Percentiles rank a stretch among this genome's conserved stretches.
Conservation (phyloP, 2,888 invertebrate species). For the Heteromurus nitidus region DNA sequence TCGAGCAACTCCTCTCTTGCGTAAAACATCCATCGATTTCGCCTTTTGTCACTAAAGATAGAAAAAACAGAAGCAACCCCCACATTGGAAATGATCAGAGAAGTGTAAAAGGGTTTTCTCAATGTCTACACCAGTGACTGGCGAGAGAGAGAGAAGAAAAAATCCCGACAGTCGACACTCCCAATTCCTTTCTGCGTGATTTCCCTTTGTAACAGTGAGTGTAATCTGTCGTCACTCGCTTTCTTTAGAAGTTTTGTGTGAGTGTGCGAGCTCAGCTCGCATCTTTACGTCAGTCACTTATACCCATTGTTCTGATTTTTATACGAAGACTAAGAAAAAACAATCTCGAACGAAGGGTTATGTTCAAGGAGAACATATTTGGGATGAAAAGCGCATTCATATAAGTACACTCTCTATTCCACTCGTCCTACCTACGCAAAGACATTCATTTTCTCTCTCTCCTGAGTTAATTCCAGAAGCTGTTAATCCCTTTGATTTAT, state of each 20-base stretch:
- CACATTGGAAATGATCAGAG: no score
- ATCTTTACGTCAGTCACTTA: slow-evolving; percentile 8
- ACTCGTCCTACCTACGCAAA: not conserved
- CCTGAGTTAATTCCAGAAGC: slow-evolving; percentile 55
- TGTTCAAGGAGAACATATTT: not conserved
- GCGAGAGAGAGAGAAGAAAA: no score
- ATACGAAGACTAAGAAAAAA: not conserved
- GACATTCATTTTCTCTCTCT: not conserved
- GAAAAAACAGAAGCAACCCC: no score
- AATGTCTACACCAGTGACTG: slow-evolving; percentile 11
- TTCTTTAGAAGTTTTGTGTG: not conserved
- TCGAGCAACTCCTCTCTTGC: not conserved
- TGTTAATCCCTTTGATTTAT: slow-evolving; percentile 55
- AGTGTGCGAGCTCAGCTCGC: not conserved
- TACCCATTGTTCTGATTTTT: slow-evolving; percentile 19
- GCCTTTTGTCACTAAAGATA: slow-evolving; percentile 29
- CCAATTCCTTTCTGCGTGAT: slow-evolving; percentile 55
- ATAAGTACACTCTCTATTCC: not conserved
- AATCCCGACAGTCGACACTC: slow-evolving; percentile 56
- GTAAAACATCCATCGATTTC: slow-evolving; percentile 39
- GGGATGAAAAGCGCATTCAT: not conserved
- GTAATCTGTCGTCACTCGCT: slow-evolving; percentile 27
- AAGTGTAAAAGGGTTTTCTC: no score
- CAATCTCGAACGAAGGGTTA: not conserved
- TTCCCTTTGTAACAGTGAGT: slow-evolving; percentile 26